phyloP scores from a whole-genome alignment of 2,113 vertebrate genomes.

The Miniopterus natalensis region DNA sequence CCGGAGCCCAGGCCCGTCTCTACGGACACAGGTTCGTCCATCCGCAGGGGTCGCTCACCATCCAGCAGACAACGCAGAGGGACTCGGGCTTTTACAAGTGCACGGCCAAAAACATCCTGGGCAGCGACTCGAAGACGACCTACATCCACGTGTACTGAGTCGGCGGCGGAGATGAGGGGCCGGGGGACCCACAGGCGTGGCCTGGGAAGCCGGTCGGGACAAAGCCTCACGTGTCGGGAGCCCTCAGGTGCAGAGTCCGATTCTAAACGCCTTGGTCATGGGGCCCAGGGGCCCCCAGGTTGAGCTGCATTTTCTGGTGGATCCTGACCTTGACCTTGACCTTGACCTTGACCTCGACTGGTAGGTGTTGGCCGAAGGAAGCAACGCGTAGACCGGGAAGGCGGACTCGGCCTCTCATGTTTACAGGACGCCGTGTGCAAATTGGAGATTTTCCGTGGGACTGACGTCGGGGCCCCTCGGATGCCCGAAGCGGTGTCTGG shows the following conservation, averaged over 20 bases:
- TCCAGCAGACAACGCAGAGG: constrained; percentile 90
- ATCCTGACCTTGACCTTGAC: neutral
- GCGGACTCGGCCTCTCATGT: neutral
- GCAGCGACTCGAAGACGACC: constrained; percentile 93
- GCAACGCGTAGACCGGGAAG: neutral
- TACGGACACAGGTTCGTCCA: constrained; percentile 95
- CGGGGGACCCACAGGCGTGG: constrained; percentile 33
- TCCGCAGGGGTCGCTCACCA: constrained; percentile 93
- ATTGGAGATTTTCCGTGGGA: too few species aligned
- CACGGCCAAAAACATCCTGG: constrained; percentile 93
- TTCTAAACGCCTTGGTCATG: too few species aligned
- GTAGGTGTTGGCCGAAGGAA: neutral
- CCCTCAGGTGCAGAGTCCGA: neutral
- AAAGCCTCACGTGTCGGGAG: neutral
- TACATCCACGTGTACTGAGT: constrained; percentile 93
- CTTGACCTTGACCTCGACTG: neutral
- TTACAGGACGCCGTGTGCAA: neutral
- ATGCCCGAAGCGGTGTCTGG: too few species aligned
- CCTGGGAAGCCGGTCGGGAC: too few species aligned
- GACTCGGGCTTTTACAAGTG: constrained; percentile 95
- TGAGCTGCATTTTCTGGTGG: neutral
- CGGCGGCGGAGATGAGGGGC: constrained; percentile 42
- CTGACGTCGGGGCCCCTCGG: too few species aligned
- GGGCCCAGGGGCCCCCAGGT: too few species aligned
- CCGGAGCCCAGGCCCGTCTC: constrained; percentile 90